These are phyloP conservation scores for Zaprionus nigranus DNA, from an alignment of 1,140 invertebrate species.

Conservation along the genomic window DNA sequence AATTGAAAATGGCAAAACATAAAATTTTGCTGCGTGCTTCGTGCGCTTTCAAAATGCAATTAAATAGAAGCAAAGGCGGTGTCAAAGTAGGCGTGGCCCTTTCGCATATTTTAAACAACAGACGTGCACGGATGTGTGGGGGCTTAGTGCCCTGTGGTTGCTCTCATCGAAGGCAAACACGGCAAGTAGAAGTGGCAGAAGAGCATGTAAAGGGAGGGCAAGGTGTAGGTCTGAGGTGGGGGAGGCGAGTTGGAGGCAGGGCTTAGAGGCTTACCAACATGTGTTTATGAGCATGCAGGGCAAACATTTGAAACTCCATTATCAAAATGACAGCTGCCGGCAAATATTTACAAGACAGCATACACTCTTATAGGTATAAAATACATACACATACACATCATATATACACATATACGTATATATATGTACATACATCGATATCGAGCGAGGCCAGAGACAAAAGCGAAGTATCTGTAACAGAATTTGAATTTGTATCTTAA, in stretches of 20 bases:
- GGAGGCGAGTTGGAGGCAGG: not conserved
- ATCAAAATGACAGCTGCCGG: slow-evolving; percentile 64
- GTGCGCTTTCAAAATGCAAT: slow-evolving; percentile 49
- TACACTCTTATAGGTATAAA: slow-evolving; percentile 24
- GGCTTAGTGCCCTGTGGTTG: slow-evolving; percentile 4
- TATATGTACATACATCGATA: slow-evolving; percentile 15
- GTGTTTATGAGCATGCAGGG: slow-evolving; percentile 55
- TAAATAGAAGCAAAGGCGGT: slow-evolving; percentile 38
- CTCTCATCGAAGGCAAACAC: slow-evolving; percentile 37
- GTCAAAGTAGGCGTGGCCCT: slow-evolving; percentile 10
- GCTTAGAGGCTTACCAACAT: slow-evolving; percentile 37
- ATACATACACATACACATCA: slow-evolving; percentile 4
- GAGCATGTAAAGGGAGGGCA: not conserved
- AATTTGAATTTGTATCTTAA: slow-evolving; percentile 33
- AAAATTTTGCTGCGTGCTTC: slow-evolving; percentile 35
- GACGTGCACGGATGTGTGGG: slow-evolving; percentile 9
- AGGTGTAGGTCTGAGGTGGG: not conserved
- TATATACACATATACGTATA: slow-evolving; percentile 1
- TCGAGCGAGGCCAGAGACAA: slow-evolving; percentile 30
- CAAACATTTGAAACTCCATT: slow-evolving; percentile 67
- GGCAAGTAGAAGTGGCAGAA: slow-evolving; percentile 7
- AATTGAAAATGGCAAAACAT: slow-evolving; percentile 41
- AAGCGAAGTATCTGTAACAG: slow-evolving; percentile 22
- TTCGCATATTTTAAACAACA: slow-evolving; percentile 29
- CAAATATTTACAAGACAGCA: slow-evolving; percentile 58